A percentile compares a stretch with the other conserved stretches of the same genome.
These are phyloP conservation scores for Scolopax rusticola DNA, from an alignment of 2,797 vertebrate genomes.

Conservation along the genomic window DNA sequence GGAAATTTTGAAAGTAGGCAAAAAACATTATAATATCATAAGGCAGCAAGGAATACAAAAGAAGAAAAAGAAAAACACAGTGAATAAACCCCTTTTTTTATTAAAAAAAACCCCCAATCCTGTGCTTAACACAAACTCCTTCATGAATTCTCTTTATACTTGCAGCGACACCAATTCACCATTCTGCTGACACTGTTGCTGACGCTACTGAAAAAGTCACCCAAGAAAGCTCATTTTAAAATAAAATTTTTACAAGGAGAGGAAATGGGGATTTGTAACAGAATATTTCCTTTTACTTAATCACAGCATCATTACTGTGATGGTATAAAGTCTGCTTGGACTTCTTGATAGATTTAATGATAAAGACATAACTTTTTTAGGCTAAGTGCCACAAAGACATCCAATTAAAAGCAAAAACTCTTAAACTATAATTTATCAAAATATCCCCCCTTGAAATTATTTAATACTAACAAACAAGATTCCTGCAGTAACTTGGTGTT, in stretches of 20 bases:
- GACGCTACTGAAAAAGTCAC: conserved; percentile 41
- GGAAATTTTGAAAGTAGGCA: conserved; percentile 58
- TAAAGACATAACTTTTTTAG: background rate
- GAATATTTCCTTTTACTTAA: conserved; percentile 29
- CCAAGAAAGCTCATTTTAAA: conserved; percentile 44
- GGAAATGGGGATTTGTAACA: conserved; percentile 12
- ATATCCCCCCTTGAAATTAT: background rate
- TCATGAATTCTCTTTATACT: conserved; percentile 73
- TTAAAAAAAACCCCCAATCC: background rate
- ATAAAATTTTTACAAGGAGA: conserved; percentile 31
- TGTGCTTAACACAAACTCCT: conserved; percentile 64
- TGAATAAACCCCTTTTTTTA: background rate
- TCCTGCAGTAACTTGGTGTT: background rate
- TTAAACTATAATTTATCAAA: background rate
- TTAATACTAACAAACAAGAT: background rate
- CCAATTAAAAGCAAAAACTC: background rate
- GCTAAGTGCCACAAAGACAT: background rate
- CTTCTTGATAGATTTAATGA: background rate
- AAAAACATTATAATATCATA: conserved; percentile 62
- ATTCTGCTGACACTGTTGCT: conserved; percentile 70
- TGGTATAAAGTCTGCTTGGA: background rate
- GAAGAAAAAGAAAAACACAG: background rate
- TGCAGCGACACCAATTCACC: conserved; percentile 42
- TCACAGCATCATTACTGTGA: background rate
- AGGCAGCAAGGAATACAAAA: conserved; percentile 48